Evolutionary conservation across 2,113 vertebrate species (phyloP).

Genomic region (Neolamprologus kungweensis): DNA sequence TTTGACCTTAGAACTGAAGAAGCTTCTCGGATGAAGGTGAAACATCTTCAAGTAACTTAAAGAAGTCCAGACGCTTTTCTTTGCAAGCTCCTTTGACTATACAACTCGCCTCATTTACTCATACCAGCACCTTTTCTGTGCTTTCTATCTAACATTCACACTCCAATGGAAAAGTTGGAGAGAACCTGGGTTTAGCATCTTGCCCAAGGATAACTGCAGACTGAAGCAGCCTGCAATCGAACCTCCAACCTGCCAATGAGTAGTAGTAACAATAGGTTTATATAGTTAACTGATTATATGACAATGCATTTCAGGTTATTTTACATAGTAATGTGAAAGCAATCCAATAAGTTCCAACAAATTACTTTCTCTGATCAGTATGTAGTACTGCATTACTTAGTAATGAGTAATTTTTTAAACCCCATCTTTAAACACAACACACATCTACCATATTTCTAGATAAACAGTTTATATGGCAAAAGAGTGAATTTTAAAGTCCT

Average conservation of each 20-base stretch:
- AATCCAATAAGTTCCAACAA: neutral
- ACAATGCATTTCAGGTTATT: neutral
- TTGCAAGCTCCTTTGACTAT: neutral
- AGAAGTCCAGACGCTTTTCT: no score
- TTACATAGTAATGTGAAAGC: neutral
- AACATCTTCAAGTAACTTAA: no score
- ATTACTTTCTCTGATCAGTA: neutral
- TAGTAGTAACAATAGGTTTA: neutral
- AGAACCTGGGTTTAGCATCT: neutral
- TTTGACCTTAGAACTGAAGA: no score
- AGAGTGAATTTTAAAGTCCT: neutral
- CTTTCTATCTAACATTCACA: neutral
- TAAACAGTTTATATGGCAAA: neutral
- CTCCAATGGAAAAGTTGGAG: accelerated
- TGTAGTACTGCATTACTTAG: neutral
- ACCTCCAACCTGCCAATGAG: neutral
- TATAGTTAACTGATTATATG: neutral
- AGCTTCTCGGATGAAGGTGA: no score
- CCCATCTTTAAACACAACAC: neutral
- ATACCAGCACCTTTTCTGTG: neutral
- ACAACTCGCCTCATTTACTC: neutral
- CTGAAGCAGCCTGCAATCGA: accelerated
- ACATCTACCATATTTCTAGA: neutral
- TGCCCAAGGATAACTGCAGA: neutral
- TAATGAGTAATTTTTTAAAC: neutral